Evolutionary conservation across 2,888 invertebrate species (phyloP).

Genomic region (Acronicta leporina): DNA sequence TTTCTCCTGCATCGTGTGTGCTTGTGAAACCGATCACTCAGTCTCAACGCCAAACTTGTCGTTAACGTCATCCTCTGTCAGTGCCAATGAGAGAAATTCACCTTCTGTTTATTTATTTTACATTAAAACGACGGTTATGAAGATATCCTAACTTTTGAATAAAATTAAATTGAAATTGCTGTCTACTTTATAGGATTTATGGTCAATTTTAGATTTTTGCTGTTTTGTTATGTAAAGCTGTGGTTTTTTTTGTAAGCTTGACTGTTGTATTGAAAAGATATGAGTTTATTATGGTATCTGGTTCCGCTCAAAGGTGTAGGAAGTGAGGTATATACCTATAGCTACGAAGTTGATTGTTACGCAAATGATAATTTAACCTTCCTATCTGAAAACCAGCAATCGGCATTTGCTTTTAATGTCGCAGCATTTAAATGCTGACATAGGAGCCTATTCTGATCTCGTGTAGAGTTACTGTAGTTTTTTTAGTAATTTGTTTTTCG

Average conservation of each 20-base stretch:
- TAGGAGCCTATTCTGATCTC: no score
- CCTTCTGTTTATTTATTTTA: constrained; percentile 5
- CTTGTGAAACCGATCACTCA: no score
- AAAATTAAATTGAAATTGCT: constrained; percentile 55
- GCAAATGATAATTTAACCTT: constrained; percentile 16
- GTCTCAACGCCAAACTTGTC: no score
- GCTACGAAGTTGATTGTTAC: constrained; percentile 25
- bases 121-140: constrained; percentile 30
- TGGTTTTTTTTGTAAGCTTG: constrained; percentile 16
- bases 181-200: constrained; percentile 59
- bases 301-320: constrained; percentile 48
- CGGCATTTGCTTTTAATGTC: no score
- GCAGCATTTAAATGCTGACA: no score
- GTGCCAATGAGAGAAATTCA: no score
- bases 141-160: constrained; percentile 53
- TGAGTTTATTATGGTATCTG: constrained; percentile 42
- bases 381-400: no score
- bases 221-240: constrained; percentile 51
- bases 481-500: no score
- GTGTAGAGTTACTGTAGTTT: no score
- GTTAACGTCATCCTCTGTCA: no score
- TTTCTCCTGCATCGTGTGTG: no score
- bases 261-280: constrained; percentile 39
- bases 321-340: constrained; percentile 23
- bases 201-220: constrained; percentile 48